Evolutionary conservation across 2,113 vertebrate species (phyloP).

Genomic region (Conger conger): DNA sequence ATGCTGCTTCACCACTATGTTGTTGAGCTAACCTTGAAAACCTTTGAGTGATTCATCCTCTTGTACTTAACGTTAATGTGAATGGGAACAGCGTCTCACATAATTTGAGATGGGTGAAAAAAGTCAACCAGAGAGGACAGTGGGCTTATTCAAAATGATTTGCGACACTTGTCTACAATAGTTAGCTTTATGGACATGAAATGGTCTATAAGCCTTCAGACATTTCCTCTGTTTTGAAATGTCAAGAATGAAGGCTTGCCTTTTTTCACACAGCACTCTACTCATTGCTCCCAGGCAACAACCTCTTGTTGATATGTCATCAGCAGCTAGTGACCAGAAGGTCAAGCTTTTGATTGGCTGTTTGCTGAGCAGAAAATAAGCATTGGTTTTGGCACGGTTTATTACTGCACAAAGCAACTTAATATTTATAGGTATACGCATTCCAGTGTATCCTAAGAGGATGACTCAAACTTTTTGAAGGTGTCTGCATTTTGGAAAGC

Average conservation of each 20-base stretch:
- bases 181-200: neutral
- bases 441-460: neutral
- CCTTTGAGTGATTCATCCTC: conserved; percentile 3
- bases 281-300: neutral
- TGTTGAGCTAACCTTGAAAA: conserved; percentile 10
- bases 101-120: neutral
- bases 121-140: neutral
- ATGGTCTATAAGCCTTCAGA: neutral
- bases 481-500: neutral
- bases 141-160: neutral
- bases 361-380: conserved; percentile 5
- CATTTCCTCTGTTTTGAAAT: neutral
- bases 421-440: neutral
- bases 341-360: conserved; percentile 25
- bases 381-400: neutral
- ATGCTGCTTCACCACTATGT: neutral
- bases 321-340: conserved; percentile 16
- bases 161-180: conserved; percentile 3
- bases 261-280: neutral
- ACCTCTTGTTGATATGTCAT: neutral
- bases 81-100: neutral
- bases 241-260: neutral
- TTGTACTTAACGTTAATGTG: conserved; percentile 12
- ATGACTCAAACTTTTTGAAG: neutral
- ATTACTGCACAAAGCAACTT: neutral